These are phyloP conservation scores for Catharus ustulatus DNA, from an alignment of 2,797 vertebrate species.

Conservation along the genomic window DNA sequence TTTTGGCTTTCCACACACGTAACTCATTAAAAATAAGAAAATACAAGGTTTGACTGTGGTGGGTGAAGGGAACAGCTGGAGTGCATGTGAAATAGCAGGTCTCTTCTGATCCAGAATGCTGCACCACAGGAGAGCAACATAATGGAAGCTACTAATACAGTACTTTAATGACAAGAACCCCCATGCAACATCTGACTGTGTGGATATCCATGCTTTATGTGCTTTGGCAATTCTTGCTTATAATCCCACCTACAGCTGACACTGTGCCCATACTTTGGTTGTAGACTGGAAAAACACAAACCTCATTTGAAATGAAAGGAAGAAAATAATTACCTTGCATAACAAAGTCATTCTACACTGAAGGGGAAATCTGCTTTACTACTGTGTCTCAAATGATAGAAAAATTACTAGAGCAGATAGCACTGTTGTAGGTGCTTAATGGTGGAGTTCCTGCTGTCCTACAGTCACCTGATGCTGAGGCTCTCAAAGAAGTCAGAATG, in stretches of 20 bases:
- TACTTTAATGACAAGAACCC: neutral
- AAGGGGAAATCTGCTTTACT: neutral
- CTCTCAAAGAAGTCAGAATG: neutral
- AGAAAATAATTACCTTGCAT: neutral
- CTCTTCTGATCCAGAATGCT: conserved; percentile 50
- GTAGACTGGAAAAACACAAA: neutral
- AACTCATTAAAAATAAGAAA: conserved; percentile 43
- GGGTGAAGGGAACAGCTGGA: conserved; percentile 50
- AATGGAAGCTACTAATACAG: conserved; percentile 19
- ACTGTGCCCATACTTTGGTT: neutral
- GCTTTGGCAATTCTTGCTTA: neutral
- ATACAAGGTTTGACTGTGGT: neutral
- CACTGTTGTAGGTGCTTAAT: neutral
- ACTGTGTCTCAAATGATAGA: neutral
- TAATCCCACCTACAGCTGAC: neutral
- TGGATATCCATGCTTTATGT: neutral
- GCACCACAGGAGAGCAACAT: neutral
- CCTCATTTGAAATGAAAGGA: neutral
- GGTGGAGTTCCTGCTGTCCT: neutral
- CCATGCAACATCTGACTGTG: neutral
- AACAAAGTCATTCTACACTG: neutral
- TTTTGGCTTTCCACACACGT: neutral
- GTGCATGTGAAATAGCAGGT: neutral
- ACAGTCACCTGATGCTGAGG: neutral
- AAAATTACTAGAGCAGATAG: neutral